Conservation (phyloP, 37 sponge, comb jelly and placozoan genomes). For the Hexactinellida sp. region DNA sequence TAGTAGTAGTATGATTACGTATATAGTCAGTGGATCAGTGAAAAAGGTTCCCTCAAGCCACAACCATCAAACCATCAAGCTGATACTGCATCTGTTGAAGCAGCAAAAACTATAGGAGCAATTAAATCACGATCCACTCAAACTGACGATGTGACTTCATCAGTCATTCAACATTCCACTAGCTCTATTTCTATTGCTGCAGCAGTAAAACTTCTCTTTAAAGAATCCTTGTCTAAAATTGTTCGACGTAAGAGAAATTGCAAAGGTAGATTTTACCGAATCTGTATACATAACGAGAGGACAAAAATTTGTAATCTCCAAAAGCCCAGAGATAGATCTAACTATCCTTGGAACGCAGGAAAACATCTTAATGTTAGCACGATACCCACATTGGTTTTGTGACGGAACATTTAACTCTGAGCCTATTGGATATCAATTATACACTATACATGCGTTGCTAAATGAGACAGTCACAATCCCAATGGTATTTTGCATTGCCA, state of each 20-base stretch:
- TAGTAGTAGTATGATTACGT: too few relatives aligned
- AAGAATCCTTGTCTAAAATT: neutral
- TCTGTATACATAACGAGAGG: neutral
- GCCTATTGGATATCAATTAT: neutral
- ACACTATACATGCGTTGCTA: neutral
- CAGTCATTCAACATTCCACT: neutral
- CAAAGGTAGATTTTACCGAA: neutral
- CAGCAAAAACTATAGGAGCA: too few relatives aligned
- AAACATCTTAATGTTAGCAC: neutral
- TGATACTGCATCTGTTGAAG: too few relatives aligned
- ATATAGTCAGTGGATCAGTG: too few relatives aligned
- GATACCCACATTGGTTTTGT: neutral
- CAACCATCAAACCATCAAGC: too few relatives aligned
- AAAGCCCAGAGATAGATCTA: neutral
- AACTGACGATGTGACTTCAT: too few relatives aligned
- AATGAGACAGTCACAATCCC: neutral
- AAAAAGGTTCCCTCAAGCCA: too few relatives aligned
- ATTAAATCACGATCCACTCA: too few relatives aligned
- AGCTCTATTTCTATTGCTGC: neutral
- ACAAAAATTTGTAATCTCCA: neutral
- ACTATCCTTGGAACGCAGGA: neutral
- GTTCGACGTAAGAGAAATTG: neutral
- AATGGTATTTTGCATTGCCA: conserved; percentile 14
- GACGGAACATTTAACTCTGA: neutral
- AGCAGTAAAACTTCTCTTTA: neutral